Base-by-base conservation (phyloP, 2,797 vertebrate genomes). In the Petrocephalus schoutedeni region DNA sequence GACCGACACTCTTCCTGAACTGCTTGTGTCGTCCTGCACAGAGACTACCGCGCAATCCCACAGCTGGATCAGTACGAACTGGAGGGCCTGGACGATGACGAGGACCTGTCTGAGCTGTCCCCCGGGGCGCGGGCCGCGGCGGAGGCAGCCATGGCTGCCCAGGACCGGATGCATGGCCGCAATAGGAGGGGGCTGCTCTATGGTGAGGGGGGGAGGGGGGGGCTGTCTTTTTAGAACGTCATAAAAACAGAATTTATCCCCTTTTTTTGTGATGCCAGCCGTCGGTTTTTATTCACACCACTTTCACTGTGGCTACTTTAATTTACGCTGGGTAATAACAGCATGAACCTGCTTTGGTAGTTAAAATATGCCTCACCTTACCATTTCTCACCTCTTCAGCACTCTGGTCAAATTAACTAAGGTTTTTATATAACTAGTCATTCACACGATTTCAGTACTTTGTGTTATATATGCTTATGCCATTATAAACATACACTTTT, bases 11-110 rank as follows among this genome's bases (percentile, higher is more conserved):
- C 4, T 45, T 16, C 0, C 0, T 32, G 7, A 32, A 16, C 49
- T 1, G 21, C 86, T 61, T 19, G 32, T 23, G 16, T 28, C 10
- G 2, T 3, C 19, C 56, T 51, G 19, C 86, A 32, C 91, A 99
- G 98, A 93, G 98, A 99, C 88, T 99, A 99, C 91, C 98, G 98
- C 0, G 92, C 95, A 87, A 99, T 99, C 93, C 97, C 98, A 0
- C 98, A 97, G 61, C 95, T 99, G 93, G 98, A 99, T 1, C 91
- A 92, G 56, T 99, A 99, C 0, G 98, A 99, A 92, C 94, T 93
- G 0, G 98, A 99, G 84, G 98, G 98, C 45, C 88, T 99, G 94
- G 94, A 97, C 92, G 96, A 98, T 0, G 97, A 98, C 0, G 98
- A 98, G 16, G 98, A 99, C 0, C 89, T 97, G 85, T 97, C 97